These are phyloP conservation scores for Epinephelus cyanopodus DNA, from an alignment of 2,113 vertebrate genomes.

Conservation along the genomic window DNA sequence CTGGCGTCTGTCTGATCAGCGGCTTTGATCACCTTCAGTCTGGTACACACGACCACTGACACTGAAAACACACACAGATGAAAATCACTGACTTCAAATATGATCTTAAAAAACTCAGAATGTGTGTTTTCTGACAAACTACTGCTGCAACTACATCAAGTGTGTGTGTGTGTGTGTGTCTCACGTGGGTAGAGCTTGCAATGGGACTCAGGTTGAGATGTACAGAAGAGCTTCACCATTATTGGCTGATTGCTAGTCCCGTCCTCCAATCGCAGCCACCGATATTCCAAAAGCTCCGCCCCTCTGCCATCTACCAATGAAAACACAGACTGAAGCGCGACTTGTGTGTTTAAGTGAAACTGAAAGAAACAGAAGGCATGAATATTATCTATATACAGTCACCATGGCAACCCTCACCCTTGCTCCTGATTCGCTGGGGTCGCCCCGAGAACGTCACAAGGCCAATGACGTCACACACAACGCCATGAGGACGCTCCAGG, in stretches of 20 bases:
- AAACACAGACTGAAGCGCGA: not conserved
- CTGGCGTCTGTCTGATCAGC: not conserved
- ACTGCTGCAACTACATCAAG: too few relatives aligned
- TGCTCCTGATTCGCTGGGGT: slow-evolving; percentile 78
- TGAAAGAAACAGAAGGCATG: too few relatives aligned
- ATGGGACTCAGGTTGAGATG: slow-evolving; percentile 84
- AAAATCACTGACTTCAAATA: too few relatives aligned
- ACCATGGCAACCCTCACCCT: slow-evolving; percentile 66
- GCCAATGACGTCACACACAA: slow-evolving; percentile 83
- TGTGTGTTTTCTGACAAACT: too few relatives aligned
- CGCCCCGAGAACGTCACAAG: slow-evolving; percentile 79
- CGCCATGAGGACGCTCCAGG: slow-evolving; percentile 33
- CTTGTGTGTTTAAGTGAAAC: not conserved
- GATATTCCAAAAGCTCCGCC: slow-evolving; percentile 79
- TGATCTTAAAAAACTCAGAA: too few relatives aligned
- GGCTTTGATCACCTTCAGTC: slow-evolving; percentile 66
- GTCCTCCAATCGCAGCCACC: slow-evolving; percentile 83
- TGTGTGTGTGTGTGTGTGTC: slow-evolving; percentile 14
- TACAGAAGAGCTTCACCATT: slow-evolving; percentile 84
- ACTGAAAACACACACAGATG: slow-evolving; percentile 64
- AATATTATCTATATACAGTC: too few relatives aligned
- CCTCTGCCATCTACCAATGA: slow-evolving; percentile 63
- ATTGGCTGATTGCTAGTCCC: slow-evolving; percentile 75
- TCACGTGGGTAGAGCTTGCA: slow-evolving; percentile 78
- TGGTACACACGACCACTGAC: slow-evolving; percentile 77